These are phyloP conservation scores for Gyrodactylus bullatarudis DNA, from an alignment of 1,140 invertebrate species.

Conservation along the genomic window DNA sequence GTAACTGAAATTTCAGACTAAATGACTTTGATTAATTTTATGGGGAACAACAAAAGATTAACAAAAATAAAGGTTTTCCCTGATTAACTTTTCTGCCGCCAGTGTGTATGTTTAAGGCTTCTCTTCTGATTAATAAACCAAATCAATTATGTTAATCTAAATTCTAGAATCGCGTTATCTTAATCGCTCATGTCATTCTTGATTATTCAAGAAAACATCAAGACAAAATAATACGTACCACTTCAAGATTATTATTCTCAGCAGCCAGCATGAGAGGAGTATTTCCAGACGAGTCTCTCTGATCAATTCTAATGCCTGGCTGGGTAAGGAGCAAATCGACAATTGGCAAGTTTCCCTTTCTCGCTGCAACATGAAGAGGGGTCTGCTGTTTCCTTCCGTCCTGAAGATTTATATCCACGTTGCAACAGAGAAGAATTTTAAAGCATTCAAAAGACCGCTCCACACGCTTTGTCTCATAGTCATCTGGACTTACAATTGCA, in stretches of 20 bases:
- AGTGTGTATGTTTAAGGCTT: too few species aligned
- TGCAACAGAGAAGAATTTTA: neutral
- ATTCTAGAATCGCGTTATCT: neutral
- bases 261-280: neutral
- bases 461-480: neutral
- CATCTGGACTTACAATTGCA: neutral
- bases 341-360: neutral
- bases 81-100: too few species aligned
- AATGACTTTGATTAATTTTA: too few species aligned
- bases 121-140: too few species aligned
- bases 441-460: neutral
- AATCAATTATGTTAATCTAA: neutral
- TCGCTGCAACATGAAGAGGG: neutral
- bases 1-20: too few species aligned
- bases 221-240: neutral
- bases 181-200: neutral
- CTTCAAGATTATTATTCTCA: neutral
- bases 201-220: neutral
- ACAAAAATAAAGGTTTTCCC: too few species aligned
- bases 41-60: too few species aligned
- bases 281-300: neutral
- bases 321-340: neutral
- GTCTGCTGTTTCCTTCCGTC: neutral
- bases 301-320: neutral
- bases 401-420: neutral